Conservation (phyloP, 2,113 vertebrate genomes). For the Ceratotherium simum region DNA sequence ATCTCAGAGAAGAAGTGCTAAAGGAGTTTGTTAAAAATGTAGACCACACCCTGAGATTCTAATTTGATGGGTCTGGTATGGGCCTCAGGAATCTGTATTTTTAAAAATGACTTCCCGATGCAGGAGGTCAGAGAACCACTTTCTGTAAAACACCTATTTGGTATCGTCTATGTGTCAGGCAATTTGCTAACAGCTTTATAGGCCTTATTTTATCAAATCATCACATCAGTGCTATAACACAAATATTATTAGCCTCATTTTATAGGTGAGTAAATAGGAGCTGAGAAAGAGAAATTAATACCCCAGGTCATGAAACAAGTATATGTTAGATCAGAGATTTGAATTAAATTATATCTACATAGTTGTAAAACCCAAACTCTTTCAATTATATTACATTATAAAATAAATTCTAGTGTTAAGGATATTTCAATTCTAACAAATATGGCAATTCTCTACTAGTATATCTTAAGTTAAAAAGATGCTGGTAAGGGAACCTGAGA, state of each 20-base stretch:
- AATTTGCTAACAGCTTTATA: slow-evolving; percentile 47
- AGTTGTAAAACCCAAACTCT: neutral
- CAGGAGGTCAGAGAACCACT: neutral
- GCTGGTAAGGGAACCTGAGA: neutral
- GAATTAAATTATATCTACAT: slow-evolving; percentile 13
- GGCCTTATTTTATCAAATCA: slow-evolving; percentile 46
- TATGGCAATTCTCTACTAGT: neutral
- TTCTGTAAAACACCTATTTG: slow-evolving; percentile 13
- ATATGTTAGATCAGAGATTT: neutral
- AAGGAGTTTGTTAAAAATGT: slow-evolving; percentile 42
- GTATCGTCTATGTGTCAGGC: neutral
- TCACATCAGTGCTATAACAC: neutral
- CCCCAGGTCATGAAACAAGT: neutral
- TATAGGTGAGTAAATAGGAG: neutral
- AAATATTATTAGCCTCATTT: slow-evolving; percentile 16
- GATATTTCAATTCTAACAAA: neutral
- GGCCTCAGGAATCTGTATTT: slow-evolving; percentile 1
- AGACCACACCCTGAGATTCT: neutral
- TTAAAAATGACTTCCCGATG: slow-evolving; percentile 19
- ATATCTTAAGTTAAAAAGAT: neutral
- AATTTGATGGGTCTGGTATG: neutral
- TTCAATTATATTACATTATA: neutral
- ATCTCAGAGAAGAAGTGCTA: neutral
- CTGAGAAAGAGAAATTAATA: slow-evolving; percentile 51
- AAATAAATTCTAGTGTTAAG: neutral